These are phyloP conservation scores for Eristalis intricaria DNA, from an alignment of 2,888 invertebrate species.

Conservation along the genomic window DNA sequence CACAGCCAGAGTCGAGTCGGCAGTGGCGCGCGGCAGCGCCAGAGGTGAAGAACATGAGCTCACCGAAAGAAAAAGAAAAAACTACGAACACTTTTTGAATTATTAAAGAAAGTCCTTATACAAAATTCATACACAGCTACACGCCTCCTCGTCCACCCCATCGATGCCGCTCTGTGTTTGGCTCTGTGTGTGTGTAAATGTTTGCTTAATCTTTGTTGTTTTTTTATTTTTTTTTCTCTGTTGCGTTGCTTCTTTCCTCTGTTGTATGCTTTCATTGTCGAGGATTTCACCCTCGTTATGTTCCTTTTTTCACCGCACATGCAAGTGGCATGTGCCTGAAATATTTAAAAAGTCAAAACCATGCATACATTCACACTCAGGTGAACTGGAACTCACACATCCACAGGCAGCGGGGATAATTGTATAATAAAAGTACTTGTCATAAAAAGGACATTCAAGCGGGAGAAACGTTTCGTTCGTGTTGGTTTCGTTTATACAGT, in stretches of 20 bases:
- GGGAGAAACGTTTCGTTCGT: conserved; percentile 10
- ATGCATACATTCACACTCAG: conserved; percentile 1
- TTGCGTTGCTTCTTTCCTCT: not conserved
- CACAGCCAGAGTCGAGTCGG: not conserved
- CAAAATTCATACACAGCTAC: conserved; percentile 34
- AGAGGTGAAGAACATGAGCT: not conserved
- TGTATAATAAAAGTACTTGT: conserved; percentile 50
- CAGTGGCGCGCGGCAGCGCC: too few relatives aligned
- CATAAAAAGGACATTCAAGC: conserved; percentile 51
- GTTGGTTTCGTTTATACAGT: not conserved
- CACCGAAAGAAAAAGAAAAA: conserved; percentile 12
- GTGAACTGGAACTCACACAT: not conserved
- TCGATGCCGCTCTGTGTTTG: not conserved
- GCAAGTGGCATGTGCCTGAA: conserved; percentile 51
- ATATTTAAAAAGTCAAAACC: conserved; percentile 47
- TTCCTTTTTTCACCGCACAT: conserved; percentile 13
- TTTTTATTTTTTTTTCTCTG: not conserved
- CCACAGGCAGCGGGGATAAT: conserved; percentile 17
- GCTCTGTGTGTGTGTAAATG: not conserved
- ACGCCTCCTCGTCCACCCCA: not conserved
- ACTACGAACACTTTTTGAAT: conserved; percentile 45
- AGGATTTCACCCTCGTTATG: conserved; percentile 38
- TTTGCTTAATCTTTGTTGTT: conserved; percentile 12
- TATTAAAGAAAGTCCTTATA: conserved; percentile 48
- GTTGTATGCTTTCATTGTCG: conserved; percentile 33